Evolutionary conservation across 2,797 vertebrate genomes (phyloP).

Genomic region (Halcyon leucocephala): DNA sequence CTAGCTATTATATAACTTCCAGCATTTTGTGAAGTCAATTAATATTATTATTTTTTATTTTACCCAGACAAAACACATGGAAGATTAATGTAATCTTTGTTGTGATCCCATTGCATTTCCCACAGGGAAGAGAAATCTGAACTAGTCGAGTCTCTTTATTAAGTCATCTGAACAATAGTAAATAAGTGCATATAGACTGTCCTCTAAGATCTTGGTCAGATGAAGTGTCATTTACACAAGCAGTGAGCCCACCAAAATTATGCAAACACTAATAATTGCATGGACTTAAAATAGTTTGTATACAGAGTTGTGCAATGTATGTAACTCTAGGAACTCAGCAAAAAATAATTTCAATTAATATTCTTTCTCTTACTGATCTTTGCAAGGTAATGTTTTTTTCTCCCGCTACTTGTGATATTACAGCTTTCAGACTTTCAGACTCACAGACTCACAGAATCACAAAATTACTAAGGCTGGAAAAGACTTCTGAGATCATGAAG

Average conservation of each 20-base stretch:
- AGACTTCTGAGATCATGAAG: too few species aligned
- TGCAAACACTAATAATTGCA: background rate
- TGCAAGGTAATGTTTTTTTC: background rate
- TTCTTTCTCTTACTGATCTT: background rate
- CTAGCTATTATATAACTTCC: background rate
- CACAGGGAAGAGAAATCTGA: background rate
- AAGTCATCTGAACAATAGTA: background rate
- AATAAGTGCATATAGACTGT: background rate
- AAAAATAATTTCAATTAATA: background rate
- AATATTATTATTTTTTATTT: background rate
- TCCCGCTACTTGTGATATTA: background rate
- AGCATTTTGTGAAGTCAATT: background rate
- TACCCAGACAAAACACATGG: background rate
- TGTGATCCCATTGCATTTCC: background rate
- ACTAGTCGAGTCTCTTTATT: background rate
- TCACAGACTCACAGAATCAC: background rate
- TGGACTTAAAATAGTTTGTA: fast-evolving
- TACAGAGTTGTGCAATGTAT: background rate
- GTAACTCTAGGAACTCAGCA: background rate
- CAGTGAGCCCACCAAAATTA: background rate
- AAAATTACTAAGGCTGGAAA: too few species aligned
- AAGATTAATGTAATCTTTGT: background rate
- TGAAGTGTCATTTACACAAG: background rate
- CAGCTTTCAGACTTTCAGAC: background rate
- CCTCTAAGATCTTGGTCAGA: background rate